These are phyloP conservation scores for Tribolium castaneum DNA, from an alignment of 1,140 invertebrate species.

Conservation along the genomic window DNA sequence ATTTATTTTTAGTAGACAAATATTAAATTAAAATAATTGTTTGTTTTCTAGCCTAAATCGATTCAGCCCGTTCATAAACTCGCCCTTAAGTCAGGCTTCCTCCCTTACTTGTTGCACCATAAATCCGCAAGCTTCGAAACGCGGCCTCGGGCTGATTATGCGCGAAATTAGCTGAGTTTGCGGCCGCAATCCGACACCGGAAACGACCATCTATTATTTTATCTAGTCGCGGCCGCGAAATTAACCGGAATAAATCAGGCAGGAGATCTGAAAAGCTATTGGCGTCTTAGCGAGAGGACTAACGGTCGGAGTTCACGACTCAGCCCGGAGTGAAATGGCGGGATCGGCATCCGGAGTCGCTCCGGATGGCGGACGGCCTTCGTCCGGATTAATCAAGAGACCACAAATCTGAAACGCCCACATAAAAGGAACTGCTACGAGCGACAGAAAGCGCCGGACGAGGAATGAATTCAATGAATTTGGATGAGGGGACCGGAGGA, in stretches of 20 bases:
- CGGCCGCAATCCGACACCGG: not conserved
- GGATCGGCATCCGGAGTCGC: conserved; percentile 39
- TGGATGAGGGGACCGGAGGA: not conserved
- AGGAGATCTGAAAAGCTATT: conserved; percentile 45
- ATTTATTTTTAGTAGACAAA: too few species aligned
- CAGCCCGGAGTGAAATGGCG: conserved; percentile 36
- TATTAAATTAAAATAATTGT: too few species aligned
- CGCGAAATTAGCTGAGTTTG: conserved; percentile 12
- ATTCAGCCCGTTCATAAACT: too few species aligned
- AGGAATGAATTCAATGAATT: conserved; percentile 19
- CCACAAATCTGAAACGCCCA: conserved; percentile 50
- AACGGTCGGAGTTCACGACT: conserved; percentile 22
- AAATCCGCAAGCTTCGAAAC: conserved; percentile 15
- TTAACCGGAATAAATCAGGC: conserved; percentile 46
- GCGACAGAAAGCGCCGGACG: conserved; percentile 38
- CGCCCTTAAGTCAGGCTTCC: not conserved
- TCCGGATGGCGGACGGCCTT: conserved; percentile 42
- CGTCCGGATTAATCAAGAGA: conserved; percentile 51
- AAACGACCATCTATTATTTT: conserved; percentile 23
- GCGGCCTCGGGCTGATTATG: conserved; percentile 1
- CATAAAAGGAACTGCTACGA: conserved; percentile 42
- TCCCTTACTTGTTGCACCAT: conserved; percentile 17
- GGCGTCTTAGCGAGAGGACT: conserved; percentile 38
- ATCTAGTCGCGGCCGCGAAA: conserved; percentile 37
- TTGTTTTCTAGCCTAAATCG: too few species aligned